These are phyloP conservation scores for Erpornis zantholeuca DNA, from an alignment of 2,113 vertebrate species.

Conservation along the genomic window DNA sequence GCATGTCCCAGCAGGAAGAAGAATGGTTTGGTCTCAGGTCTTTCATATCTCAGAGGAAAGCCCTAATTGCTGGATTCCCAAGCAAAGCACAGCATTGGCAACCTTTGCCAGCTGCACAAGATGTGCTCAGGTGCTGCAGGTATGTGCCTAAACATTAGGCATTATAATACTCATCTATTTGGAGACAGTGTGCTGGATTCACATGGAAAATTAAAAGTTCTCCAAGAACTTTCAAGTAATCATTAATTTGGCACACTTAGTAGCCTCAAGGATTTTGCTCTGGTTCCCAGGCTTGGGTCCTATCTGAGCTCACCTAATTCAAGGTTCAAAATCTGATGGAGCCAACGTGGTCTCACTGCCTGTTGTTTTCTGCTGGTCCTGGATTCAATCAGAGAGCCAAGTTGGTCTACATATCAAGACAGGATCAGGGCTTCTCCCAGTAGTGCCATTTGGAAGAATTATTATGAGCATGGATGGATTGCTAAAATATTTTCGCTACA, in stretches of 20 bases:
- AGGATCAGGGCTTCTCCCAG: not conserved
- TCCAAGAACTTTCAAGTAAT: not conserved
- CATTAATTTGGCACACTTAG: not conserved
- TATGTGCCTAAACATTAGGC: not conserved
- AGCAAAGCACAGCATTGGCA: not conserved
- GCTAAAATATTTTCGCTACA: not conserved
- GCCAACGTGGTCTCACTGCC: not conserved
- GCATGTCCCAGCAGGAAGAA: not conserved
- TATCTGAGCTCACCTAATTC: not conserved
- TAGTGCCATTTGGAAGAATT: not conserved
- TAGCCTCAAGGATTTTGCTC: not conserved
- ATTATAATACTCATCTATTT: not conserved
- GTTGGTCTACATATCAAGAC: not conserved
- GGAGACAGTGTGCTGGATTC: not conserved
- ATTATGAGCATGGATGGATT: not conserved
- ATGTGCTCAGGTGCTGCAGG: not conserved
- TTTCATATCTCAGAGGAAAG: not conserved
- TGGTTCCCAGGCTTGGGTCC: not conserved
- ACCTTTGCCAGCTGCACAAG: not conserved
- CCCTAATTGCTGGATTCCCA: not conserved
- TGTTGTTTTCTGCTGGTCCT: not conserved
- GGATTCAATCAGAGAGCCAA: not conserved
- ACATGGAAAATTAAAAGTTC: not conserved
- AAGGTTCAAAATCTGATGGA: not conserved
- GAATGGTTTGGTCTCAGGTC: not conserved